A percentile compares a stretch with the other conserved stretches of the same genome.
Evolutionary conservation across 1,140 invertebrate genomes (phyloP).

Genomic region (Drosophila auraria): DNA sequence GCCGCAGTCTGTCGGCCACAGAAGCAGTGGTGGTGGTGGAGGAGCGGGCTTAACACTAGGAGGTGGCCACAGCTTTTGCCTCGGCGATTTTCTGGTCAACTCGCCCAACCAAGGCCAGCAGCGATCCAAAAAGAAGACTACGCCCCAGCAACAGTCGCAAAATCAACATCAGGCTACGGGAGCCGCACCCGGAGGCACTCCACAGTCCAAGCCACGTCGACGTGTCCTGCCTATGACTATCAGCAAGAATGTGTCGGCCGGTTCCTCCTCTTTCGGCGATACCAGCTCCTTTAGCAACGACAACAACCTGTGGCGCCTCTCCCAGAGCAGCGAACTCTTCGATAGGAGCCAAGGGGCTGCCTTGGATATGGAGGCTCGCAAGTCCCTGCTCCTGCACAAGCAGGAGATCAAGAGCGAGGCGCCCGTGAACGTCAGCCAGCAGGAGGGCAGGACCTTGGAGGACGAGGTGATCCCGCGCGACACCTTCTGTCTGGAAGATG

Average conservation of each 20-base stretch:
- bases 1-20: slow-evolving; percentile 46
- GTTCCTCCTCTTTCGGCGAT: slow-evolving; percentile 67
- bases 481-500: slow-evolving; percentile 33
- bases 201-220: slow-evolving; percentile 64
- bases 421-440: slow-evolving; percentile 19
- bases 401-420: slow-evolving; percentile 70
- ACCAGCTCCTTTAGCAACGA: slow-evolving; percentile 81
- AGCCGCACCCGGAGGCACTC: slow-evolving; percentile 4
- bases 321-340: slow-evolving; percentile 65
- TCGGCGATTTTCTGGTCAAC: slow-evolving; percentile 69
- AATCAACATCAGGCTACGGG: slow-evolving; percentile 6
- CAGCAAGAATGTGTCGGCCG: slow-evolving; percentile 56
- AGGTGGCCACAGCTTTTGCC: slow-evolving; percentile 58
- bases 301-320: slow-evolving; percentile 74
- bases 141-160: slow-evolving; percentile 41
- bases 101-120: slow-evolving; percentile 59
- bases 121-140: slow-evolving; percentile 66
- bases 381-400: slow-evolving; percentile 56
- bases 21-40: slow-evolving; percentile 38
- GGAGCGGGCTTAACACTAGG: not conserved
- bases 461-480: slow-evolving; percentile 4
- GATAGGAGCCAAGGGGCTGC: slow-evolving; percentile 68
- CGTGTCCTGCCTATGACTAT: slow-evolving; percentile 79
- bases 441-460: slow-evolving; percentile 20
- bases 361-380: slow-evolving; percentile 68